Base-by-base conservation (phyloP, 2,113 vertebrate genomes). In the Kryptolebias marmoratus region DNA sequence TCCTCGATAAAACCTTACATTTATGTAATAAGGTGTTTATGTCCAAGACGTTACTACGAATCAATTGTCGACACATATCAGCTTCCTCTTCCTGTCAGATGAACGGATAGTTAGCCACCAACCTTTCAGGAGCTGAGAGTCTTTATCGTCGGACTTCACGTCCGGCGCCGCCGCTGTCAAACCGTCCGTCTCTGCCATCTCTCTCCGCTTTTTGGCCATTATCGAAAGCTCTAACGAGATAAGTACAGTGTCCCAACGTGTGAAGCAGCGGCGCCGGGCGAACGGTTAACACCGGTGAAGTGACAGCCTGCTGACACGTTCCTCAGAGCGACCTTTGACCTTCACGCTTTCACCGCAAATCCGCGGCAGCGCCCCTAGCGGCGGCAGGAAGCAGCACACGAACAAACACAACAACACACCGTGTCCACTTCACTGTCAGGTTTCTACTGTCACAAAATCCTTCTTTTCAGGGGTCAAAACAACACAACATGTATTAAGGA, bases 201-300 rank as follows among this genome's bases (percentile, higher is more conserved):
- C 91, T 84, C 85, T 90, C 69, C 93, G 91, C 74, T 93, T 94
- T 70, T 90, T 94, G 18, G 89, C 86, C 94, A 94, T 94, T 68
- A 81, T 71, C 28, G 8, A 1, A 2, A n/a, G 59, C 36, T 18
- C 52, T 1, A 4, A 16, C 11, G 22, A 57, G 53, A 8, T 59
- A 42, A 1, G n/a, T 27, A 14, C 2, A 11, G 0, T 1, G 5
- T n/a, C 13, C 11, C 22, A 18, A 16, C 1, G 15, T 13, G 4
- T 36, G 42, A 22, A 5, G 0, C 18, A 11, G 16, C 2, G 30
- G 32, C 31, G 73, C 22, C 71, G 71, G 68, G 59, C 32, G 36
- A n/a, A 36, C 18, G 59, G 9, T 39, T 7, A 32, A n/a, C 22
- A 65, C 73, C 77, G 77, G 77, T 71, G 45, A 27, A 13, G n/a